A percentile compares a stretch with the other conserved stretches of the same genome.
phyloP scores from a whole-genome alignment of 2,113 vertebrate species.

The Cololabis saira region DNA sequence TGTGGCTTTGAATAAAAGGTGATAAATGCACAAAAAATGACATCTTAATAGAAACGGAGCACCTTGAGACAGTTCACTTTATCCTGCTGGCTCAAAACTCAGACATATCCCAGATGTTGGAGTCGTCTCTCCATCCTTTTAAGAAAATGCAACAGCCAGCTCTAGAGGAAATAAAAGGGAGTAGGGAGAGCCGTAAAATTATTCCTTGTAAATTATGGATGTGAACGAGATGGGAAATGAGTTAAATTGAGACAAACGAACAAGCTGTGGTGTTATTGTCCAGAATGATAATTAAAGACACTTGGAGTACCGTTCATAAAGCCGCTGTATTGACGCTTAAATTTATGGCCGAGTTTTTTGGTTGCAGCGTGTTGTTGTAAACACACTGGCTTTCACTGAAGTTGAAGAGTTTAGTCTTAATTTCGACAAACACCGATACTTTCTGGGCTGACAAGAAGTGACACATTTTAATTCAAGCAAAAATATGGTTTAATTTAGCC shows the following conservation, averaged over 20 bases:
- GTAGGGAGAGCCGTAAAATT: slow-evolving; percentile 19
- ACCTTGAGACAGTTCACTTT: slow-evolving; percentile 51
- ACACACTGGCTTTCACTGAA: neutral
- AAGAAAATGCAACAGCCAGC: slow-evolving; percentile 37
- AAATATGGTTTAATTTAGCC: neutral
- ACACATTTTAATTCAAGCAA: no score
- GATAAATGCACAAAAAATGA: slow-evolving; percentile 36
- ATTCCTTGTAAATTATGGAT: slow-evolving; percentile 59
- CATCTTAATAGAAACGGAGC: slow-evolving; percentile 30
- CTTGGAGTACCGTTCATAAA: slow-evolving; percentile 8
- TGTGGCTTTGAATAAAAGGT: neutral
- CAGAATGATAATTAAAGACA: slow-evolving; percentile 39
- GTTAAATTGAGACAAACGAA: slow-evolving; percentile 24
- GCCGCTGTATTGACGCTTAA: slow-evolving; percentile 22
- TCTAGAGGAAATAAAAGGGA: slow-evolving; percentile 32
- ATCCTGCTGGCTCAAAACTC: slow-evolving; percentile 43
- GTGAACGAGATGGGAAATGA: slow-evolving; percentile 49
- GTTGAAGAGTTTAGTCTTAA: neutral
- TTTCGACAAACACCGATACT: slow-evolving; percentile 9
- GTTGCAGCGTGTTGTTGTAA: slow-evolving; percentile 6
- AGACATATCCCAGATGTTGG: slow-evolving; percentile 43
- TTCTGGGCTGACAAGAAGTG: neutral
- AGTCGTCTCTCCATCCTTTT: slow-evolving; percentile 23
- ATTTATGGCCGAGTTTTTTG: slow-evolving; percentile 13
- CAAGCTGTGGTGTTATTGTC: slow-evolving; percentile 21